Percentiles rank a stretch among this genome's conserved stretches.
Evolutionary conservation across 1,140 invertebrate species (phyloP).

Genomic region (Parapsyche elsis): DNA sequence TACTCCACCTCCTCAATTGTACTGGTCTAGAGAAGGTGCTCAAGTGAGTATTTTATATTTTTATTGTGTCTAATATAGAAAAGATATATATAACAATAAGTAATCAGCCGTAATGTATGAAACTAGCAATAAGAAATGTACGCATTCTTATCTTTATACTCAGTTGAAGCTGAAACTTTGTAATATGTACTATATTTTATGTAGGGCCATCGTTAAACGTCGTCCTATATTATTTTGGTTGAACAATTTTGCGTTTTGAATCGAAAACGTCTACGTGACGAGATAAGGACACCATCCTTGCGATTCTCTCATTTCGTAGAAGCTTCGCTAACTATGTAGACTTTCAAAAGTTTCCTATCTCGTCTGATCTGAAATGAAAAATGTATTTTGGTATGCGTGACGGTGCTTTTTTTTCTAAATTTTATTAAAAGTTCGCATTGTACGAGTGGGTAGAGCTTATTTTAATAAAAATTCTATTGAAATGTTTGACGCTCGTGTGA

Average conservation of each 20-base stretch:
- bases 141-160: background rate
- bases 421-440: background rate
- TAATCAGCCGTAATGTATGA: too few relatives aligned
- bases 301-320: background rate
- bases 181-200: background rate
- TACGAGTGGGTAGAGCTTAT: background rate
- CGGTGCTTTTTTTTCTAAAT: background rate
- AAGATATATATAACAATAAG: background rate
- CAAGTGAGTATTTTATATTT: slow-evolving; percentile 59
- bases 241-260: background rate
- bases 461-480: too few relatives aligned
- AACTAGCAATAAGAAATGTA: too few relatives aligned
- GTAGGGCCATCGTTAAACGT: background rate
- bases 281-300: background rate
- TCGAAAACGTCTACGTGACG: background rate
- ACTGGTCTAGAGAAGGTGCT: slow-evolving; percentile 86
- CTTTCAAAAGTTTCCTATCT: slow-evolving; percentile 16
- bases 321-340: background rate
- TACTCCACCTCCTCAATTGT: slow-evolving; percentile 87
- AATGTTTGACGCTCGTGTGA: too few relatives aligned
- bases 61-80: background rate
- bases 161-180: background rate
- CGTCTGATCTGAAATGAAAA: slow-evolving; percentile 21
- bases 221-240: background rate
- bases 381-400: slow-evolving; percentile 20